A percentile compares a stretch with the other conserved stretches of the same genome.
Evolutionary conservation across 2,797 vertebrate species (phyloP).

Genomic region (Echeneis naucrates): DNA sequence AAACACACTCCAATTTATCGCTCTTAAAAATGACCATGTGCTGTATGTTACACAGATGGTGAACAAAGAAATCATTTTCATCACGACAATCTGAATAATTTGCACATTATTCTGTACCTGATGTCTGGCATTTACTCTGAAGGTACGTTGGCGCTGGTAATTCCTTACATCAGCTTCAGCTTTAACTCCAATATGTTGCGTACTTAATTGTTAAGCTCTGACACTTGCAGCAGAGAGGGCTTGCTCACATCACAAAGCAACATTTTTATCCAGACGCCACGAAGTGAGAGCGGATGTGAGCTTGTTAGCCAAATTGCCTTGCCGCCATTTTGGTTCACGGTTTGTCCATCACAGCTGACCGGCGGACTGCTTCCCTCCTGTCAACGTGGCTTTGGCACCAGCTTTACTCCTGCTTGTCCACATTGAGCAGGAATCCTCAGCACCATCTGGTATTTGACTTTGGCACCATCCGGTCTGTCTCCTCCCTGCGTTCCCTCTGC

Average conservation of each 20-base stretch:
- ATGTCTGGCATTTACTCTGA: conserved; percentile 24
- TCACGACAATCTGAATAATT: not conserved
- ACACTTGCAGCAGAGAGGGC: conserved; percentile 23
- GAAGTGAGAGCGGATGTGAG: conserved; percentile 31
- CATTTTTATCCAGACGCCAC: conserved; percentile 11
- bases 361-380: conserved; percentile 41
- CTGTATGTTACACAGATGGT: not conserved
- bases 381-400: conserved; percentile 21
- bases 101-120: conserved; percentile 18
- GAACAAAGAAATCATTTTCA: not conserved
- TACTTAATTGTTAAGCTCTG: conserved; percentile 16
- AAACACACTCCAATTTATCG: conserved; percentile 22
- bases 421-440: conserved; percentile 43
- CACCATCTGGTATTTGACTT: conserved; percentile 54
- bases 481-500: conserved; percentile 23
- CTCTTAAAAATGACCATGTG: not conserved
- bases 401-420: conserved; percentile 27
- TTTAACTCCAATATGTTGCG: conserved; percentile 12
- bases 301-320: conserved; percentile 49
- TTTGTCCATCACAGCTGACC: conserved; percentile 64
- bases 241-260: conserved; percentile 20
- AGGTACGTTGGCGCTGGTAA: not conserved
- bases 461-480: conserved; percentile 30
- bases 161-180: not conserved
- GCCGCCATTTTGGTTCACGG: conserved; percentile 44